Evolutionary conservation across 2,113 vertebrate genomes (phyloP).

Genomic region (Octodon degus): DNA sequence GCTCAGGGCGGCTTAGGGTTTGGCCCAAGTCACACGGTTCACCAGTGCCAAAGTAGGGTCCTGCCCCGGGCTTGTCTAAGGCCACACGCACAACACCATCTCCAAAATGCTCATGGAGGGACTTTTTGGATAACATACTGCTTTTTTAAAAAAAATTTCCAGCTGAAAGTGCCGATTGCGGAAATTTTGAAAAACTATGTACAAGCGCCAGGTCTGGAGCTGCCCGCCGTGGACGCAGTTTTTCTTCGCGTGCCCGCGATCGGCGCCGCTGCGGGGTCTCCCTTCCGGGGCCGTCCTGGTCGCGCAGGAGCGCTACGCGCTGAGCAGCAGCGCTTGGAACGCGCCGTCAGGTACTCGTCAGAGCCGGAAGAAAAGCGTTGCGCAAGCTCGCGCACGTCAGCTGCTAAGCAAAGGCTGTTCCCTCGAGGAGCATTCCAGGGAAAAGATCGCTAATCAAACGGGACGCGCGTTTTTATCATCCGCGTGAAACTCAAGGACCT

Average conservation of each 20-base stretch:
- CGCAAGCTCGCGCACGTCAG: neutral
- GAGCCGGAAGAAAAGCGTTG: neutral
- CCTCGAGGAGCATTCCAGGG: slow-evolving; percentile 22
- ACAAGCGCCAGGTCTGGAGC: neutral
- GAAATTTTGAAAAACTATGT: neutral
- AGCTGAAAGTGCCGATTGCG: neutral
- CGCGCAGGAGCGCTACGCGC: neutral
- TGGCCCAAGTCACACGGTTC: neutral
- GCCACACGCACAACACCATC: rapidly evolving
- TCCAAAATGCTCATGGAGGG: rapidly evolving
- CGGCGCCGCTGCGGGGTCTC: neutral
- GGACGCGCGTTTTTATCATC: neutral
- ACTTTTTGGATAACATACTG: neutral
- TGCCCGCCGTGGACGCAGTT: neutral
- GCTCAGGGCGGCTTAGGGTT: neutral
- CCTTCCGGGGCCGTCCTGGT: neutral
- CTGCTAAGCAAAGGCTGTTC: neutral
- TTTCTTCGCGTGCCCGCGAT: rapidly evolving
- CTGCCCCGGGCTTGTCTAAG: neutral
- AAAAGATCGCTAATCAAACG: neutral
- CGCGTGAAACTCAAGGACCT: neutral
- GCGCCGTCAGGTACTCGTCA: neutral
- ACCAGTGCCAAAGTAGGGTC: neutral
- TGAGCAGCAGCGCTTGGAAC: neutral
- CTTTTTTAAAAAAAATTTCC: neutral